A percentile compares a stretch with the other conserved stretches of the same genome.
phyloP scores from a whole-genome alignment of 2,888 invertebrate species.

The Margaritifera margaritifera region DNA sequence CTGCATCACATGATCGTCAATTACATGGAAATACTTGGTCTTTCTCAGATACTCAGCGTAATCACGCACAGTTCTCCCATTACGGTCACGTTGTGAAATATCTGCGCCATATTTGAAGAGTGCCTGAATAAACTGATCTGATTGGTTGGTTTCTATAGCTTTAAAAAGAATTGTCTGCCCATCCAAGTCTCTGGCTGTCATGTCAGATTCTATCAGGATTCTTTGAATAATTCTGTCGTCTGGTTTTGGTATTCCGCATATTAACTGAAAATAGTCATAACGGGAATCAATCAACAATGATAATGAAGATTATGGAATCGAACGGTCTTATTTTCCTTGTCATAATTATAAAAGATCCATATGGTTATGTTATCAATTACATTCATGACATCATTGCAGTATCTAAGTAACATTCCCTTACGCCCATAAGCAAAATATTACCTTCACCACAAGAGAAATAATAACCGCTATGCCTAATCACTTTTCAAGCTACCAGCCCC shows the following conservation, averaged over 20 bases:
- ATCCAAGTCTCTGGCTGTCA: conserved; percentile 44
- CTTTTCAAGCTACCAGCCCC: too few relatives aligned
- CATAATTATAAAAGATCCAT: not conserved
- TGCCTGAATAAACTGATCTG: conserved; percentile 46
- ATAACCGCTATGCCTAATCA: too few relatives aligned
- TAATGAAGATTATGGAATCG: not conserved
- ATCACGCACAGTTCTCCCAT: conserved; percentile 57
- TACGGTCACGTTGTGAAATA: conserved; percentile 50
- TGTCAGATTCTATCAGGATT: conserved; percentile 49
- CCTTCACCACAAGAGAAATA: too few relatives aligned
- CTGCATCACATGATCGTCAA: conserved; percentile 51
- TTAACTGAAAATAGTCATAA: conserved; percentile 29
- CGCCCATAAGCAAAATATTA: too few relatives aligned
- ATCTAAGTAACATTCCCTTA: too few relatives aligned
- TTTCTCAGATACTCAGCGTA: conserved; percentile 40
- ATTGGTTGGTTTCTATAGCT: conserved; percentile 50
- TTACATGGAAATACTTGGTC: conserved; percentile 43
- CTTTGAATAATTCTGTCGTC: conserved; percentile 51
- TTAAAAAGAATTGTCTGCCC: conserved; percentile 63
- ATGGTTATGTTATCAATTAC: too few relatives aligned
- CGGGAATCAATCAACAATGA: conserved; percentile 7
- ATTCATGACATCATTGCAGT: too few relatives aligned
- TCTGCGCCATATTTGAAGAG: conserved; percentile 54
- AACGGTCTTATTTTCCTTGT: not conserved
- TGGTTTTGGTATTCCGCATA: conserved; percentile 34